Evolutionary conservation across 1,140 invertebrate species (phyloP).

Genomic region (Lucilia sericata): DNA sequence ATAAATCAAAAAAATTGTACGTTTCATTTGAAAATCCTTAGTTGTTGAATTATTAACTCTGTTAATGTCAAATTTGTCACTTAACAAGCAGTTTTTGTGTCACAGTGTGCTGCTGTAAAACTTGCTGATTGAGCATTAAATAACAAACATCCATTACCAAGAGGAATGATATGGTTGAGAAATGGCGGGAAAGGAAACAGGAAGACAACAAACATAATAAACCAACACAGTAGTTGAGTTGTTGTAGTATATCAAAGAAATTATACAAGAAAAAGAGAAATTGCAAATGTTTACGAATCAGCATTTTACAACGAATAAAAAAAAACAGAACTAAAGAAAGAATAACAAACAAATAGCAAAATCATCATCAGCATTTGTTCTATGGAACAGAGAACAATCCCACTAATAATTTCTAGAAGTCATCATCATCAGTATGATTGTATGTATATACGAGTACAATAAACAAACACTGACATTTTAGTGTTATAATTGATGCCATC

Average conservation of each 20-base stretch:
- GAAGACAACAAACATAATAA: slow-evolving; percentile 14
- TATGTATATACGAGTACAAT: not conserved
- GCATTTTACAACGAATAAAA: slow-evolving; percentile 31
- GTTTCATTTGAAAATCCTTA: slow-evolving; percentile 34
- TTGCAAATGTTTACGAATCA: slow-evolving; percentile 34
- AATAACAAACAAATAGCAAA: slow-evolving; percentile 23
- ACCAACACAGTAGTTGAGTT: not conserved
- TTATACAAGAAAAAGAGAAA: slow-evolving; percentile 1
- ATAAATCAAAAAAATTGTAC: not conserved
- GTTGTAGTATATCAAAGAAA: slow-evolving; percentile 18
- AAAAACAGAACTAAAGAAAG: not conserved
- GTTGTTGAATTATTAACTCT: slow-evolving; percentile 45
- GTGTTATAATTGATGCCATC: slow-evolving; percentile 44
- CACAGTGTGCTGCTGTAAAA: slow-evolving; percentile 13
- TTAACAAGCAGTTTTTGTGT: slow-evolving; percentile 36
- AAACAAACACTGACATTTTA: slow-evolving; percentile 1
- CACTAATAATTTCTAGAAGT: slow-evolving; percentile 32
- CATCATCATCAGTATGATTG: slow-evolving; percentile 31
- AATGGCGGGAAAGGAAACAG: not conserved
- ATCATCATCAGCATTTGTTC: slow-evolving; percentile 40
- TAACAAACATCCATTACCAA: not conserved
- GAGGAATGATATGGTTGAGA: not conserved
- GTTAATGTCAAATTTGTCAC: slow-evolving; percentile 46
- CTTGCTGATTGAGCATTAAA: slow-evolving; percentile 37
- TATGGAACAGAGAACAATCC: not conserved